Percentiles rank a stretch among this genome's conserved stretches.
These are phyloP conservation scores for Neodiprion lecontei DNA, from an alignment of 1,140 invertebrate species.

Conservation along the genomic window DNA sequence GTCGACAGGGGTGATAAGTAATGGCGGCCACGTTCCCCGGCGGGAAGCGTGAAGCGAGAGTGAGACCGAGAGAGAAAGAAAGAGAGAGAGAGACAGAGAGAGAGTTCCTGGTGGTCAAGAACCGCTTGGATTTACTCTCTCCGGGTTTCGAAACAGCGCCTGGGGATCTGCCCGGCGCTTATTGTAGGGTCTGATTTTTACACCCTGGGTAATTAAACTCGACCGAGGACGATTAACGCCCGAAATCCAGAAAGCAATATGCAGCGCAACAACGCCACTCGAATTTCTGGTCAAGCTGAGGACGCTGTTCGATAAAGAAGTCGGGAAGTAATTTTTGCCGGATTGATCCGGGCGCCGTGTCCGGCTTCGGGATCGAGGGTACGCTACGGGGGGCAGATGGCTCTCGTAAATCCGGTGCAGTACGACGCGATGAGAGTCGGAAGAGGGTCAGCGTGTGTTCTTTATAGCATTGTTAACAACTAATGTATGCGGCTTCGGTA, in stretches of 20 bases:
- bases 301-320: too few relatives aligned
- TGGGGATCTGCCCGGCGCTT: background rate
- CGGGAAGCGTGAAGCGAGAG: background rate
- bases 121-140: background rate
- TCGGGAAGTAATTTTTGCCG: background rate
- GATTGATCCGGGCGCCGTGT: background rate
- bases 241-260: too few relatives aligned
- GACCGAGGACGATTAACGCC: too few relatives aligned
- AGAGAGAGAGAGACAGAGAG: background rate
- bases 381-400: background rate
- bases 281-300: too few relatives aligned
- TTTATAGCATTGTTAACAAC: slow-evolving; percentile 65
- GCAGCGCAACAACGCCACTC: too few relatives aligned
- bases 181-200: slow-evolving; percentile 3
- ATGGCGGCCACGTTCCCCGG: slow-evolving; percentile 35
- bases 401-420: background rate
- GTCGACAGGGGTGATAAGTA: slow-evolving; percentile 58
- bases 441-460: slow-evolving; percentile 53
- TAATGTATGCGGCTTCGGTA: slow-evolving; percentile 58
- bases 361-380: background rate
- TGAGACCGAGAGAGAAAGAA: background rate
- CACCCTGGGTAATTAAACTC: background rate
- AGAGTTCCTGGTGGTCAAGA: background rate
- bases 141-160: background rate
- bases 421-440: slow-evolving; percentile 4